Percentiles rank a stretch among this genome's conserved stretches.
phyloP scores from a whole-genome alignment of 2,888 invertebrate species.

The Dryobota labecula region DNA sequence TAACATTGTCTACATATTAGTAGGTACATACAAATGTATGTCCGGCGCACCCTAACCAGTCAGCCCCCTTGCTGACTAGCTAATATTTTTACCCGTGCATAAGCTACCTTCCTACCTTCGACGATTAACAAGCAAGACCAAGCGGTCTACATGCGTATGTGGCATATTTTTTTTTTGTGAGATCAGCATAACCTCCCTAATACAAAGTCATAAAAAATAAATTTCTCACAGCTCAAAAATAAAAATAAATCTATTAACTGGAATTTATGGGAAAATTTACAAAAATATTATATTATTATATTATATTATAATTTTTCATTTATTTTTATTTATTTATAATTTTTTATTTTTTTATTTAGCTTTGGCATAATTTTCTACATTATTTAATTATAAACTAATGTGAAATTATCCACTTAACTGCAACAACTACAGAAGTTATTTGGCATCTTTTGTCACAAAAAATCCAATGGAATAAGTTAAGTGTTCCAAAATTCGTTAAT shows the following conservation, averaged over 20 bases:
- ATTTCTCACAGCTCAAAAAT: background rate
- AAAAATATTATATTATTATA: too few relatives aligned
- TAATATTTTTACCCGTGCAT: background rate
- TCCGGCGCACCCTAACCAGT: background rate
- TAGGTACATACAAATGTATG: background rate
- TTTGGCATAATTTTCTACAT: background rate
- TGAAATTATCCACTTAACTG: too few relatives aligned
- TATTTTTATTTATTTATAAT: too few relatives aligned
- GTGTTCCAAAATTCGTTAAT: background rate
- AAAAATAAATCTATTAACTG: background rate
- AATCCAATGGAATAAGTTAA: background rate
- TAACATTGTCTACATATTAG: background rate
- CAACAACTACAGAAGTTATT: background rate
- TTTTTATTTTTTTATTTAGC: too few relatives aligned
- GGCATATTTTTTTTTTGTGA: background rate
- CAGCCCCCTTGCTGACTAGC: fast-evolving
- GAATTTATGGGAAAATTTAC: too few relatives aligned
- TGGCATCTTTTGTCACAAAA: background rate
- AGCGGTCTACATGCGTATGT: background rate
- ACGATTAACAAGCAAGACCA: background rate
- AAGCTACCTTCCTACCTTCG: background rate
- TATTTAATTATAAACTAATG: background rate
- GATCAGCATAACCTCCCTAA: background rate
- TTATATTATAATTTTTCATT: too few relatives aligned
- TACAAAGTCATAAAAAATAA: background rate